Percentiles rank a stretch among this genome's conserved stretches.
Evolutionary conservation across 2,888 invertebrate genomes (phyloP).

Genomic region (Pterobdella sp.): DNA sequence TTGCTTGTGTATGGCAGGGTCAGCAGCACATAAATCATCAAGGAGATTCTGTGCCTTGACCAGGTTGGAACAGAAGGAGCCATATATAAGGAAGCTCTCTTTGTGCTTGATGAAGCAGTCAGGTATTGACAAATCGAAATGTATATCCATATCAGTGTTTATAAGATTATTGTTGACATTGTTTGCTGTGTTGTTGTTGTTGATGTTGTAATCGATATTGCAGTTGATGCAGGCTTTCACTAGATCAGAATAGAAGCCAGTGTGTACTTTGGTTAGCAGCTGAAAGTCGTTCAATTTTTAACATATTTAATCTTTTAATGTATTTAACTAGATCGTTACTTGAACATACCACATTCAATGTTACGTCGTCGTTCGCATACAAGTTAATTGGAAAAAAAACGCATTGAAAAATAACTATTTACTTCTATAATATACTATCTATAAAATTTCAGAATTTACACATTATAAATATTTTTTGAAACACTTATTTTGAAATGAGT

Average conservation of each 20-base stretch:
- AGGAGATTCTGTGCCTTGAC: constrained; percentile 77
- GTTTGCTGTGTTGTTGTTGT: neutral
- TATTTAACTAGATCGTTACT: no score
- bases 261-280: constrained; percentile 79
- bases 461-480: no score
- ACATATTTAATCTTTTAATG: no score
- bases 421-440: no score
- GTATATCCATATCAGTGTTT: neutral
- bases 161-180: neutral
- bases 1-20: constrained; percentile 32
- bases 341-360: no score
- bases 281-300: constrained; percentile 46
- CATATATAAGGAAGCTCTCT: constrained; percentile 82
- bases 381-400: no score
- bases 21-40: constrained; percentile 52
- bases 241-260: constrained; percentile 72
- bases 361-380: no score
- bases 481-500: no score
- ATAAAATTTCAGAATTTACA: no score
- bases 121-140: constrained; percentile 30
- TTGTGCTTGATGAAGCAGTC: constrained; percentile 65
- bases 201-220: neutral
- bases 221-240: constrained; percentile 53
- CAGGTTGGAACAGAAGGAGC: constrained; percentile 89
- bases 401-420: no score